A percentile compares a stretch with the other conserved stretches of the same genome.
phyloP scores from a whole-genome alignment of 2,113 vertebrate species.

The Boleophthalmus pectinirostris region DNA sequence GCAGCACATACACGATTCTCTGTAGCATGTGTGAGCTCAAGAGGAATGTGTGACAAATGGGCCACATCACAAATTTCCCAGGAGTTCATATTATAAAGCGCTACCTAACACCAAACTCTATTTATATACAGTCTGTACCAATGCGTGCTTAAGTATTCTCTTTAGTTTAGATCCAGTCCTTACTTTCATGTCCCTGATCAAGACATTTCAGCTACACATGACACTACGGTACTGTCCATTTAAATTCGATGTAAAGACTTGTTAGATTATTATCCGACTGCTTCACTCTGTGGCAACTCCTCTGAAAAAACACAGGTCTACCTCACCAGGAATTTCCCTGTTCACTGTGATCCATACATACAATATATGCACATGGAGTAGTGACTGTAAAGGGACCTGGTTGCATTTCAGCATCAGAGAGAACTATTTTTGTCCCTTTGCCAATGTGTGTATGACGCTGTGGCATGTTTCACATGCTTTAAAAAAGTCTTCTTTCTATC shows the following conservation, averaged over 20 bases:
- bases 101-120: neutral
- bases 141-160: neutral
- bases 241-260: neutral
- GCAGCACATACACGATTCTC: neutral
- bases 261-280: neutral
- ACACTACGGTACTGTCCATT: neutral
- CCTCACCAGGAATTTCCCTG: no score
- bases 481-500: neutral
- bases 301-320: neutral
- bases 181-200: neutral
- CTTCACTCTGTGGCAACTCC: neutral
- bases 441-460: neutral
- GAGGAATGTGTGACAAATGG: conserved; percentile 1
- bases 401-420: neutral
- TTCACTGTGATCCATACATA: neutral
- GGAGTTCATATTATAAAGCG: neutral
- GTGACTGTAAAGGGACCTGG: neutral
- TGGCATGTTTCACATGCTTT: neutral
- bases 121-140: neutral
- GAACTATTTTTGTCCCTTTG: neutral
- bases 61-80: neutral
- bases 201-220: neutral
- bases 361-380: neutral
- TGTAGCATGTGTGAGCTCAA: neutral
- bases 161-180: neutral